Evolutionary conservation across 1,140 invertebrate species (phyloP), one percentile per base, ranked within the genome.

Genomic region (Diachasmimorpha longicaudata): DNA sequence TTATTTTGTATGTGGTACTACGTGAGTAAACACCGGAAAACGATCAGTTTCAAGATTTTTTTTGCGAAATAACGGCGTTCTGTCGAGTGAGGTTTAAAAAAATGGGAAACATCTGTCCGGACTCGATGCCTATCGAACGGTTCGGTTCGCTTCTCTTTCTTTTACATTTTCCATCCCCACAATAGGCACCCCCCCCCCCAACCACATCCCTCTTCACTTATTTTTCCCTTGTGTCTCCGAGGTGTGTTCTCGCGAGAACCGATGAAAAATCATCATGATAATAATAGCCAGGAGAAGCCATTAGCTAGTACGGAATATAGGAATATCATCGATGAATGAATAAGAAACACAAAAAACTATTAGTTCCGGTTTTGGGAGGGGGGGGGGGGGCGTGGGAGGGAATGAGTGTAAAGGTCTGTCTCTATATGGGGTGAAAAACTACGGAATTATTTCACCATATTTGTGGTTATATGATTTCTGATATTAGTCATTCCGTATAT

Each of bases 291-390:
- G 72, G 55, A 42, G 39, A 74, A 36, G 72, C 72, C 68, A 77
- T 79, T 58, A 68, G 67, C 16, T 72, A 55, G 72, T 58, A 78
- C 77, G 74, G 74, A 52, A 63, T 52, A 68, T 68, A 68, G 39
- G 36, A 39, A 68, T 16, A n/a, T 6, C 36, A 68, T 46, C 68
- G 72, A 52, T 25, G 70, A 72, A 68, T 58, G 58, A 78, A 81
- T 78, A 84, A 79, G 81, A 81, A 76, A 74, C 77, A 78, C 74
- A 79, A 85, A 85, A 87, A 87, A 86, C 79, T 87, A 83, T 77
- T 79, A 76, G 78, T 77, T 76, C 75, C 78, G 72, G 71, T 74
- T 52, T 11, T 37, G 70, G 36, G 44, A 13, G 46, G 70, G 36
- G 44, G 13, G 63, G 72, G 21, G 14, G 52, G 42, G 14, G 13